Evolutionary conservation across 2,888 invertebrate genomes (phyloP), one percentile per base, ranked within the genome.

Genomic region (Marasmarcha lunaedactyla): DNA sequence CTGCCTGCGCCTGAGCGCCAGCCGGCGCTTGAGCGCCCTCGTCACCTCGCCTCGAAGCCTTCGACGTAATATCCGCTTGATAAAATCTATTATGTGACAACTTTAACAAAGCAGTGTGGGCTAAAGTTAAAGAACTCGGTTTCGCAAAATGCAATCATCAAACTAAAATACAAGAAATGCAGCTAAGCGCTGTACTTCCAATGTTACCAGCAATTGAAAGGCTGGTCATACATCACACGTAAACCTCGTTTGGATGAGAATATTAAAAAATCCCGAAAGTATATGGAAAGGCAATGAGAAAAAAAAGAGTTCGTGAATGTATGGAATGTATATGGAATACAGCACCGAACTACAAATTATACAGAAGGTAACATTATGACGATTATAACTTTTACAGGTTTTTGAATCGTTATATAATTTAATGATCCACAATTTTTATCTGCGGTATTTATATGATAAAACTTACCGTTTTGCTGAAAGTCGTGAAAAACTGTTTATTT

Each of bases 281-380:
- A 44, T 38, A 42, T 45, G 41, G 10, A 15, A 42, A 48, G 48
- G 33, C 40, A 43, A 36, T 43, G 42, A 37, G 33, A 40, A 26
- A 38, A 38, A 14, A 36, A 43, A 33, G 42, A 38, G 14, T 40
- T 37, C 30, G 38, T 42, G 20, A 27, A 40, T 26, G 26, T 20
- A 37, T 45, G 41, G 45, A 38, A 36, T 39, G 45, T 45, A 34
- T 43, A 41, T 33, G 45, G 41, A 35, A 27, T 26, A 27, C 38
- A 42, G 39, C 42, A 42, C 38, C 42, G 45, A 25, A 45, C 42
- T 14, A 45, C 42, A 15, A 39, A 45, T 30, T 40, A 27, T 35
- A 30, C 41, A 33, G 44, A 44, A 15, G 38, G 39, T n/a, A n/a
- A n/a, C n/a, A n/a, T n/a, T n/a, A 13, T 44, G 44, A 42, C 42